Evolutionary conservation across 35 echinoderm and acorn worm species (phyloP), one percentile per base, ranked within the genome.

Genomic region (Stichopus chloronotus): DNA sequence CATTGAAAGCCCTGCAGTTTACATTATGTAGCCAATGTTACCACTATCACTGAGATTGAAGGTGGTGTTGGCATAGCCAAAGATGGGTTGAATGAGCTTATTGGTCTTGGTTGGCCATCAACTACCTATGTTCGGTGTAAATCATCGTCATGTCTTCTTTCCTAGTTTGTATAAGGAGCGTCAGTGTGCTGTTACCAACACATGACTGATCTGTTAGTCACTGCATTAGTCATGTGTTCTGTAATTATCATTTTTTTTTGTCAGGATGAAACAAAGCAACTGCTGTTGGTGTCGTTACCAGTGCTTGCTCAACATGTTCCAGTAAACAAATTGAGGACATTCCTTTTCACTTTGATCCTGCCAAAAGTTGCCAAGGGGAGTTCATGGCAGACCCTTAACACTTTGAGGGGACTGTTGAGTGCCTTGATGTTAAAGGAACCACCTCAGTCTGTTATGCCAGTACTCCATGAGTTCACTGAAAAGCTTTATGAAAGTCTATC

Each of bases 401-500:
- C 72, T 25, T 63, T 93, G 5, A 57, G 16, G 56, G 92, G 92
- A 14, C 81, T 93, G 58, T 22, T 87, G 57, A 83, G 19, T 16
- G 82, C 92, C 4, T 53, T 93, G 61, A 52, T 8, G 71, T 53
- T 88, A 52, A 25, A n/a, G 19, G 92, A 93, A 16, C 92, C 92
- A 30, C 92, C 92, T 53, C 92, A 76, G 19, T 93, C 83, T 24
- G 74, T 88, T 8, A 78, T 88, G 61, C 43, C 43, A 14, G 52
- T 87, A 13, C 84, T 93, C 55, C 57, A 78, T 61, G 72, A 93
- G 12, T 60, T 82, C 11, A 82, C 84, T 8, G 83, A 93, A 59
- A 93, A 77, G 43, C 59, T 93, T 52, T 93, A 74, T 93, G 9
- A 76, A 20, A 77, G 83, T 25, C 65, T 93, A 56, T n/a, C 83